Evolutionary conservation across 2,113 vertebrate species (phyloP).

Genomic region (Corynorhinus townsendii): DNA sequence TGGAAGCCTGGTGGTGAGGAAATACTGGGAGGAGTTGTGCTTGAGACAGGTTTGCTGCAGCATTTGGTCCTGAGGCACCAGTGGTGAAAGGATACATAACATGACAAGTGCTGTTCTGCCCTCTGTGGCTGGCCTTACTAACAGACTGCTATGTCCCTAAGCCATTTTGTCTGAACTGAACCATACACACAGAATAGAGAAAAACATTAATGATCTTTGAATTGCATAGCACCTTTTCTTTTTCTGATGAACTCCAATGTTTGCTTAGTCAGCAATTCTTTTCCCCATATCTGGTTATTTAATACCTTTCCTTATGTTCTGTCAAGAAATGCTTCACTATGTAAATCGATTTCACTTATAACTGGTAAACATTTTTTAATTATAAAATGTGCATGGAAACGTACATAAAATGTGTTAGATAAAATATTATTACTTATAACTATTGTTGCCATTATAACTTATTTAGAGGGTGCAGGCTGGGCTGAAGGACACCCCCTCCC

Average conservation of each 20-base stretch:
- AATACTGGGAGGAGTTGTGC: neutral
- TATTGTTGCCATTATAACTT: constrained; percentile 23
- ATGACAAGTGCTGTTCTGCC: neutral
- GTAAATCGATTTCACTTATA: constrained; percentile 29
- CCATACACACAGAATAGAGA: neutral
- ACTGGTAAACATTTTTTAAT: constrained; percentile 1
- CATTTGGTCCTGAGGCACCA: neutral
- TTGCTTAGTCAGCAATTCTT: neutral
- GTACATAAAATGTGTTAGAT: neutral
- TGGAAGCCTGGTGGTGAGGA: neutral
- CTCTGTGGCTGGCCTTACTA: neutral
- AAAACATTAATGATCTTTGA: neutral
- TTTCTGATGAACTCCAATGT: neutral
- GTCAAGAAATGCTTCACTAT: constrained; percentile 4
- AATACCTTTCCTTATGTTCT: constrained; percentile 3
- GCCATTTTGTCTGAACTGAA: neutral
- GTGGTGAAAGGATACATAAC: neutral
- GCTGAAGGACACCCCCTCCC: too few species aligned
- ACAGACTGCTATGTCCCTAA: neutral
- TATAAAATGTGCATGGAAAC: neutral
- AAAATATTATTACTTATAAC: constrained; percentile 33
- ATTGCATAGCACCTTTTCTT: neutral
- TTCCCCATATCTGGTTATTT: neutral
- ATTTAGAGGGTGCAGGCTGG: too few species aligned
- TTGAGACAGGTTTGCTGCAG: neutral